These are phyloP conservation scores for Sicus ferrugineus DNA, from an alignment of 2,888 invertebrate genomes.

Conservation along the genomic window DNA sequence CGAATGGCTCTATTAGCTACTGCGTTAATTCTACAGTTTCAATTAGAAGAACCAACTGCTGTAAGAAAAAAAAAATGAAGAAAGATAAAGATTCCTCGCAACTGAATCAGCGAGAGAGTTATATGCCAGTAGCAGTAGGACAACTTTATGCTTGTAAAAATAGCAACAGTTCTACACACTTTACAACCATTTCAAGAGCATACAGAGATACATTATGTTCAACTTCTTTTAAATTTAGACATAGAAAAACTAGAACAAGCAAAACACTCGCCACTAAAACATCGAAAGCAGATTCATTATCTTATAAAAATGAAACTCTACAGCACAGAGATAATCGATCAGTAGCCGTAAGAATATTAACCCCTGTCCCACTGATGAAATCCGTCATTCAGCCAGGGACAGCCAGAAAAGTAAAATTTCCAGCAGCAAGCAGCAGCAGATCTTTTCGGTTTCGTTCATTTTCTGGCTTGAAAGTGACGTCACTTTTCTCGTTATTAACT, in stretches of 20 bases:
- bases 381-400: neutral
- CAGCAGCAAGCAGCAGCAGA: slow-evolving; percentile 3
- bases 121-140: too few relatives aligned
- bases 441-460: slow-evolving; percentile 50
- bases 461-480: slow-evolving; percentile 63
- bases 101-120: neutral
- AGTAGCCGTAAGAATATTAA: slow-evolving; percentile 12
- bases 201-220: slow-evolving; percentile 5
- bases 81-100: neutral
- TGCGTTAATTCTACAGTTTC: neutral
- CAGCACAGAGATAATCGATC: neutral
- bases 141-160: neutral
- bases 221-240: slow-evolving; percentile 19
- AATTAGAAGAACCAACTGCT: neutral
- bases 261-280: neutral
- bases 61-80: slow-evolving; percentile 20
- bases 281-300: neutral
- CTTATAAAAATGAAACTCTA: neutral
- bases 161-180: neutral
- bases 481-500: slow-evolving; percentile 68
- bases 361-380: slow-evolving; percentile 4
- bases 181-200: neutral
- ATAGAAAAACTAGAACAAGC: slow-evolving; percentile 1
- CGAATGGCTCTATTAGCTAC: neutral
- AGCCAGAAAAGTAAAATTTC: slow-evolving; percentile 5